These are phyloP conservation scores for Thymelicus sylvestris DNA, from an alignment of 2,888 invertebrate species.

Conservation along the genomic window DNA sequence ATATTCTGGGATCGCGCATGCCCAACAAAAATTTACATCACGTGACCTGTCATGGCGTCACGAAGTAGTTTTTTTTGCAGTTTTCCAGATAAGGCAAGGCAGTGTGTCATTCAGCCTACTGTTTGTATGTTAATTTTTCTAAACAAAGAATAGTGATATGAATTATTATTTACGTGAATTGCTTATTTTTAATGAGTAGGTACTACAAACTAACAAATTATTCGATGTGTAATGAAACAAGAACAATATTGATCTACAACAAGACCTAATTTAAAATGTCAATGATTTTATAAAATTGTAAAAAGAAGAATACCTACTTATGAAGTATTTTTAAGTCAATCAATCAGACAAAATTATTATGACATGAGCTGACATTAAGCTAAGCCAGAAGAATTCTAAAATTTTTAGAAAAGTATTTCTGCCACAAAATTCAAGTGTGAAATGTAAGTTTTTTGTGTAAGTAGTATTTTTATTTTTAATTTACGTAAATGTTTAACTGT, in stretches of 20 bases:
- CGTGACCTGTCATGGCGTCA: constrained; percentile 85
- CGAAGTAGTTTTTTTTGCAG: constrained; percentile 41
- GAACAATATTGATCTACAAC: no score
- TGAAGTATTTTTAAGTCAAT: background rate
- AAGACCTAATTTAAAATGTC: background rate
- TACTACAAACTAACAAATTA: no score
- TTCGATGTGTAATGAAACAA: no score
- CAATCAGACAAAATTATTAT: background rate
- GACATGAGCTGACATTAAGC: background rate
- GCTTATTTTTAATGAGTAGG: no score
- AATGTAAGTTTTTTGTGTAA: constrained; percentile 11
- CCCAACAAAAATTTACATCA: constrained; percentile 83
- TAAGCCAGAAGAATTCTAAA: background rate
- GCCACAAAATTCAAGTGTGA: constrained; percentile 21
- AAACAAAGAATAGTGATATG: constrained; percentile 1
- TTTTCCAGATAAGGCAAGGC: constrained; percentile 32
- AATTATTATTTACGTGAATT: background rate
- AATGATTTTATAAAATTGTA: background rate
- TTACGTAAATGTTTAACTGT: no score
- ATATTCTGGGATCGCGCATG: constrained; percentile 78
- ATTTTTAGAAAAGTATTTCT: background rate
- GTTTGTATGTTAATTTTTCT: constrained; percentile 4
- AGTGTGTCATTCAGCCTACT: constrained; percentile 34
- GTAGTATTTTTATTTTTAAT: background rate
- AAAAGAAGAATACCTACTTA: background rate